Percentiles rank a stretch among this genome's conserved stretches.
Evolutionary conservation across 2,888 invertebrate species (phyloP).

Genomic region (Scaptomyza parva): DNA sequence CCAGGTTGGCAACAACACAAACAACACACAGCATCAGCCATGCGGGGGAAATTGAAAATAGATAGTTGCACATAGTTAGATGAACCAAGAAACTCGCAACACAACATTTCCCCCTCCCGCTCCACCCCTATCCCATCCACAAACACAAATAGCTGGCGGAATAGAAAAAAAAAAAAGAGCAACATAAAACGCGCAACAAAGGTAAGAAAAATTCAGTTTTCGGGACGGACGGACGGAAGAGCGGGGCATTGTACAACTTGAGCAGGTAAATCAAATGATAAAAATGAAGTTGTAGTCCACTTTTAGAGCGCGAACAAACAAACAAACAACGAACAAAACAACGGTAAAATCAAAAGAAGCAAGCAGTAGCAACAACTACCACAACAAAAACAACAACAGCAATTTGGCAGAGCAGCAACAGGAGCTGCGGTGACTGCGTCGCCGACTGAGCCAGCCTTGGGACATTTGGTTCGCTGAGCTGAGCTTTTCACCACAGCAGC

Average conservation of each 20-base stretch:
- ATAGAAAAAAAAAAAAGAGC: slow-evolving; percentile 35
- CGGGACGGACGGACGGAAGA: slow-evolving; percentile 65
- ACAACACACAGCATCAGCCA: slow-evolving; percentile 33
- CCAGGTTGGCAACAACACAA: slow-evolving; percentile 27
- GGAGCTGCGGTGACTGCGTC: slow-evolving; percentile 13
- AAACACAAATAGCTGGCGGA: not conserved
- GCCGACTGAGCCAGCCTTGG: slow-evolving; percentile 45
- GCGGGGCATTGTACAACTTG: slow-evolving; percentile 72
- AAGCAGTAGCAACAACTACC: slow-evolving; percentile 1
- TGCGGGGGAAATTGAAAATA: slow-evolving; percentile 78
- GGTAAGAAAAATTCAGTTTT: slow-evolving; percentile 52
- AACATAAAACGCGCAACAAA: slow-evolving; percentile 48
- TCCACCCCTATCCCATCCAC: no score
- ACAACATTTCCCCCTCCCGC: not conserved
- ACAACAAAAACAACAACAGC: slow-evolving; percentile 31
- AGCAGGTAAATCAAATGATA: slow-evolving; percentile 78
- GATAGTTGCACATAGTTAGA: slow-evolving; percentile 74
- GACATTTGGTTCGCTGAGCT: slow-evolving; percentile 32
- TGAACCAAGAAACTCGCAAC: slow-evolving; percentile 40
- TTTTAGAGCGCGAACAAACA: slow-evolving; percentile 25
- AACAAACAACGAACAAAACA: slow-evolving; percentile 16
- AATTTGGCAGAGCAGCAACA: slow-evolving; percentile 16
- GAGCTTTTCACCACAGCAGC: slow-evolving; percentile 12
- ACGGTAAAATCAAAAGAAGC: slow-evolving; percentile 12
- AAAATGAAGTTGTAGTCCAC: slow-evolving; percentile 68